These are phyloP conservation scores for Drosophila dunni DNA, from an alignment of 1,140 invertebrate genomes.

Conservation along the genomic window DNA sequence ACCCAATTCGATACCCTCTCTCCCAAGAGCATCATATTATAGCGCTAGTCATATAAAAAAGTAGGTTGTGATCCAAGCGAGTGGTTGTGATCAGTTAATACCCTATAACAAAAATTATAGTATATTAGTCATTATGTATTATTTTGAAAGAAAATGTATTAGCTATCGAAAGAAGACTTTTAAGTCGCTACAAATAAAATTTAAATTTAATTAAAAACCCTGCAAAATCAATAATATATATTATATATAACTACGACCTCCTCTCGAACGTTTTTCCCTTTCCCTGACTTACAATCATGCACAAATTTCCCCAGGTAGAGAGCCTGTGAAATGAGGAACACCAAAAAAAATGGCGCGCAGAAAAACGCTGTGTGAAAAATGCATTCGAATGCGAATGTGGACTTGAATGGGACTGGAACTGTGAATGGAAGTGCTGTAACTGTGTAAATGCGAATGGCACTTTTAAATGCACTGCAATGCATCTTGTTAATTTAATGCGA, in stretches of 20 bases:
- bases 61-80: too few species aligned
- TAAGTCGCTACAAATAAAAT: too few species aligned
- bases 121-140: too few species aligned
- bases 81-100: too few species aligned
- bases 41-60: too few species aligned
- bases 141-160: too few species aligned
- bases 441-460: constrained; percentile 30
- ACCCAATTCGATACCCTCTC: neutral
- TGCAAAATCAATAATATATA: constrained; percentile 2
- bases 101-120: too few species aligned
- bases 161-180: too few species aligned
- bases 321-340: neutral
- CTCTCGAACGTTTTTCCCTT: neutral
- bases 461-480: constrained; percentile 47
- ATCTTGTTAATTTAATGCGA: constrained; percentile 51
- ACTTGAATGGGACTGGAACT: constrained; percentile 24
- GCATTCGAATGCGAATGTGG: constrained; percentile 10
- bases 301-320: neutral
- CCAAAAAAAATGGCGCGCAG: neutral
- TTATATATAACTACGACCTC: neutral
- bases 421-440: neutral
- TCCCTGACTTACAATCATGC: neutral
- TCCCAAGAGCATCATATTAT: neutral
- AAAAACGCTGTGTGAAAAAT: constrained; percentile 34
- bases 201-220: neutral